Conservation (phyloP, 2,888 invertebrate genomes). For the Lamellibrachia satsuma region DNA sequence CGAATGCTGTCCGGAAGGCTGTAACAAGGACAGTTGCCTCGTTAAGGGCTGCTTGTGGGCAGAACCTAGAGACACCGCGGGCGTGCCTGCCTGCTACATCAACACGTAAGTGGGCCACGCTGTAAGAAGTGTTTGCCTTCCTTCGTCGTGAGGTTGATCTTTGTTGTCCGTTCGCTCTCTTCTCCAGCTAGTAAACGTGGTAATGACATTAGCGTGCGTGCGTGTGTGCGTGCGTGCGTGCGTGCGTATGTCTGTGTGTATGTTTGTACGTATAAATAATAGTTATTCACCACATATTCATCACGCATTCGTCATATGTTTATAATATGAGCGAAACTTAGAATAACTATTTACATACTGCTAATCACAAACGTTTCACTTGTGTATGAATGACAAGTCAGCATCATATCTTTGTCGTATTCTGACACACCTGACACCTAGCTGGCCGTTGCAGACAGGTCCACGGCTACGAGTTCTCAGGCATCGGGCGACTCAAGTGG, state of each 20-base stretch:
- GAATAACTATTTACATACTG: too few relatives aligned
- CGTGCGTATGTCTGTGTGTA: conserved; percentile 17
- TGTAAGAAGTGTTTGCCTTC: too few relatives aligned
- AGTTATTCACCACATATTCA: too few relatives aligned
- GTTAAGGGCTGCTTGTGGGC: not conserved
- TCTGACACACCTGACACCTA: not conserved
- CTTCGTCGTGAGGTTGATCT: too few relatives aligned
- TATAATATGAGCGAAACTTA: too few relatives aligned
- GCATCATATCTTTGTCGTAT: not conserved
- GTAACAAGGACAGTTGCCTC: not conserved
- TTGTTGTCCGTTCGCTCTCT: too few relatives aligned
- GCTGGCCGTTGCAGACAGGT: not conserved
- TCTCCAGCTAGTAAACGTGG: too few relatives aligned
- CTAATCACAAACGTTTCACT: too few relatives aligned
- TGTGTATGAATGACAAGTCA: too few relatives aligned
- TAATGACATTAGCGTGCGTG: not conserved
- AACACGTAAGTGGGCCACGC: not conserved
- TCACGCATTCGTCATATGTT: too few relatives aligned
- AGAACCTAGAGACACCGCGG: not conserved
- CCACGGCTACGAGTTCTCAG: not conserved
- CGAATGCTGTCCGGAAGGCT: not conserved
- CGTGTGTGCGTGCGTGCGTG: conserved; percentile 21
- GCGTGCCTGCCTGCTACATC: conserved; percentile 13
- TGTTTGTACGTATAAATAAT: not conserved
- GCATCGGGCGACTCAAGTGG: not conserved